phyloP scores from a whole-genome alignment of 2,888 invertebrate species.

The Vandiemenella viatica region DNA sequence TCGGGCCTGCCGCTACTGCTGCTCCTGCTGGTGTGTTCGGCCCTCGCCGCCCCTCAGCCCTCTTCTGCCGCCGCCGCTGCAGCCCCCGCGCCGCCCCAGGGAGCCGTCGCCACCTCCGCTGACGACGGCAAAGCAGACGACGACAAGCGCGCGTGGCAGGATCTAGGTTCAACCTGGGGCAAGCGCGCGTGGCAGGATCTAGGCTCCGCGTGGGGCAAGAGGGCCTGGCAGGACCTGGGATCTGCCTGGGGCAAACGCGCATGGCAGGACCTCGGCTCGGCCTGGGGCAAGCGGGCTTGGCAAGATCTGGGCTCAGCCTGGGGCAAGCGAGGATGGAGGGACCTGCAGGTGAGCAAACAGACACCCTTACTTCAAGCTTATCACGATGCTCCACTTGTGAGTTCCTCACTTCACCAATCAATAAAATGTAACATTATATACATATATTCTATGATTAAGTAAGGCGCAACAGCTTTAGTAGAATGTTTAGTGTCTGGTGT shows the following conservation, averaged over 20 bases:
- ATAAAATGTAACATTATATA: too few relatives aligned
- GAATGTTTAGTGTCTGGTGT: too few relatives aligned
- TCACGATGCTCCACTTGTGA: too few relatives aligned
- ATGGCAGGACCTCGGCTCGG: constrained; percentile 52
- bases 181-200: constrained; percentile 31
- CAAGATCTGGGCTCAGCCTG: constrained; percentile 26
- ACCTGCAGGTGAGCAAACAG: constrained; percentile 27
- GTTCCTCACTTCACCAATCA: too few relatives aligned
- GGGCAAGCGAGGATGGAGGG: constrained; percentile 23
- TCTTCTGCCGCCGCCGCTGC: not conserved
- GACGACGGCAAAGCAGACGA: constrained; percentile 28
- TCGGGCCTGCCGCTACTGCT: not conserved
- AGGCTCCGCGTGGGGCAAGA: constrained; percentile 20
- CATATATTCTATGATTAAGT: too few relatives aligned
- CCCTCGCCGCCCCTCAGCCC: constrained; percentile 18
- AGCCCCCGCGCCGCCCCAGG: not conserved
- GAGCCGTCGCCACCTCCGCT: not conserved
- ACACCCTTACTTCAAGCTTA: not conserved
- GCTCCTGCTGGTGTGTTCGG: not conserved
- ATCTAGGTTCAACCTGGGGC: constrained; percentile 32
- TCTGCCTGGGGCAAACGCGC: constrained; percentile 40
- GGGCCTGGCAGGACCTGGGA: constrained; percentile 6
- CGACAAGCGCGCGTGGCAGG: constrained; percentile 43
- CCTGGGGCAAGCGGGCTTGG: constrained; percentile 55
- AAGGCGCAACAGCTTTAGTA: too few relatives aligned